Evolutionary conservation across 2,797 vertebrate genomes (phyloP), one percentile per base, ranked within the genome.

Genomic region (Halcyon smyrnensis): DNA sequence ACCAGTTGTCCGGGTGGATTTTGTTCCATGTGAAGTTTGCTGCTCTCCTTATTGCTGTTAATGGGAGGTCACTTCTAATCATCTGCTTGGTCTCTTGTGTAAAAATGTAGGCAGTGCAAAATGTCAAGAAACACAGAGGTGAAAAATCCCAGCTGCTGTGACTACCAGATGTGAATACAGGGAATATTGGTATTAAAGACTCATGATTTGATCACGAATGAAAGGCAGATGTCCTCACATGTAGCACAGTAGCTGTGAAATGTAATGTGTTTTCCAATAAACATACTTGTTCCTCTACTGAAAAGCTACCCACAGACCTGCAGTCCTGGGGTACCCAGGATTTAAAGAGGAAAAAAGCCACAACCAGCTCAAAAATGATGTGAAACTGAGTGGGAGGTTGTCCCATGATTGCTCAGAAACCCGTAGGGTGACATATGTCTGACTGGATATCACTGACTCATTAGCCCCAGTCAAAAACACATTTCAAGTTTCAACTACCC

Each of bases 381-480:
- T 50, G 45, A 80, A 85, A 64, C 16, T 45, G 71, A 75, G 19
- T 24, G 69, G 62, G 34, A 85, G 48, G 68, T 54, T 14, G 53
- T 87, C 78, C 87, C 2, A 0, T 45, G 68, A 64, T 27, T 80
- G 41, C 59, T 77, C 37, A 64, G 81, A 76, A 90, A 87, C 68
- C 81, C 1, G 0, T 75, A 28, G 93, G 28, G 41, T 80, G 60
- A 10, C 71, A 41, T 8, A 34, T 1, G 0, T 77, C 70, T 87
- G 41, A n/a, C 34, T 46, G 59, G 71, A 13, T 80, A 60, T 79
- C 79, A 70, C 60, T 89, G 89, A 92, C 63, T 95, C 85, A 93
- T 96, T 96, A 94, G 59, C 39, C 74, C 34, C 86, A 94, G 87
- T 28, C 37, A 71, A 90, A 79, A 82, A 23, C 73, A 73, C 41